These are phyloP conservation scores for Vulpes lagopus DNA, from an alignment of 2,113 vertebrate species.

Conservation along the genomic window DNA sequence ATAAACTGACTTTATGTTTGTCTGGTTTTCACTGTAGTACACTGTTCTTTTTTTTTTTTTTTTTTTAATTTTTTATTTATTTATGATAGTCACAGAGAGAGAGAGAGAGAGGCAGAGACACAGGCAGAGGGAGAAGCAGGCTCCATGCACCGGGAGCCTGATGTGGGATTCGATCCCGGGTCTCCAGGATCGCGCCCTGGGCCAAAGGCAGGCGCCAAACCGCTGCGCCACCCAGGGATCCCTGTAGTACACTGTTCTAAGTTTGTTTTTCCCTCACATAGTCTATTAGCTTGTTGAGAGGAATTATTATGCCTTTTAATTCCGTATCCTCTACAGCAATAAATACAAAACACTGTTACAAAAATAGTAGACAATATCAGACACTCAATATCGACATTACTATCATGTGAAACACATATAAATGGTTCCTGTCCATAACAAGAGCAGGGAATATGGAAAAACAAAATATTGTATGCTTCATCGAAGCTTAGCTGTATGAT, in stretches of 20 bases:
- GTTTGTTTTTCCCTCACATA: background rate
- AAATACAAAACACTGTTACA: slow-evolving; percentile 11
- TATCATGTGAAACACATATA: slow-evolving; percentile 31
- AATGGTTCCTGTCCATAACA: background rate
- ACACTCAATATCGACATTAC: background rate
- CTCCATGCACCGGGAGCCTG: too few relatives aligned
- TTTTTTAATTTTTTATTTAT: too few relatives aligned
- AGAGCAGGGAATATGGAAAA: slow-evolving; percentile 21
- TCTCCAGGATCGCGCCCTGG: too few relatives aligned
- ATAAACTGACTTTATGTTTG: background rate
- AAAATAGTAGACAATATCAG: background rate
- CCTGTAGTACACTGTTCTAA: slow-evolving; percentile 9
- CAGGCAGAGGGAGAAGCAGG: too few relatives aligned
- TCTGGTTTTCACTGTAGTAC: slow-evolving; percentile 34
- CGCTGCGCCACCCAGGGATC: too few relatives aligned
- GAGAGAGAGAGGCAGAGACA: too few relatives aligned
- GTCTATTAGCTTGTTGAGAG: background rate
- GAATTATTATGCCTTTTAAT: slow-evolving; percentile 26
- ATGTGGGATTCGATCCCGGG: too few relatives aligned
- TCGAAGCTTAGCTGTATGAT: slow-evolving; percentile 23
- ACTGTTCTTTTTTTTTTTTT: too few relatives aligned
- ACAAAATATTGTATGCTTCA: slow-evolving; percentile 50
- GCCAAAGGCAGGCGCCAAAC: too few relatives aligned
- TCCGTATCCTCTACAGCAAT: slow-evolving; percentile 9
- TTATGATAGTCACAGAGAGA: too few relatives aligned